Percentiles rank a stretch among this genome's conserved stretches.
phyloP scores from a whole-genome alignment of 2,113 vertebrate genomes.

The Coptodon bakossiorum region DNA sequence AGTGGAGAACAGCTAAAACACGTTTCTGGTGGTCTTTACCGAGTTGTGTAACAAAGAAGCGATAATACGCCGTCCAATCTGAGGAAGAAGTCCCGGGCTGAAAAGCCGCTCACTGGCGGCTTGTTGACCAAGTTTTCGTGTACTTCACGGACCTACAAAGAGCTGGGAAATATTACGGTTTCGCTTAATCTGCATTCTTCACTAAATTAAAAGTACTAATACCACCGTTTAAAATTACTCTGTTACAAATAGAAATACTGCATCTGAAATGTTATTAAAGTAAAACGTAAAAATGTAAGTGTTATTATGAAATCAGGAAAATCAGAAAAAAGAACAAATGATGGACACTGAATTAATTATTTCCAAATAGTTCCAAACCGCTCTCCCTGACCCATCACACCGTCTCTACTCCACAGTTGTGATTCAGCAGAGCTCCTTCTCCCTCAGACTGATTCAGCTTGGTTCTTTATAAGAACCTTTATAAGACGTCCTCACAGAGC shows the following conservation, averaged over 20 bases:
- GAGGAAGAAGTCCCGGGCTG: background rate
- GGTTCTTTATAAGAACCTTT: background rate
- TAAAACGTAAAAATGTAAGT: background rate
- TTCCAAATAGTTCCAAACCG: background rate
- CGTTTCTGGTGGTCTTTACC: background rate
- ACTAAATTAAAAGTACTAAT: background rate
- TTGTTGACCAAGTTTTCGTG: slow-evolving; percentile 74
- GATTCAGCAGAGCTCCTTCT: background rate
- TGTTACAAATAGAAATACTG: background rate
- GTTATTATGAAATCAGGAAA: background rate
- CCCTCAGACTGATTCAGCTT: background rate
- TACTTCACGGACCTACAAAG: slow-evolving; percentile 47
- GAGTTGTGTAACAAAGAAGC: background rate
- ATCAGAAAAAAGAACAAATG: background rate
- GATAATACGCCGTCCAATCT: background rate
- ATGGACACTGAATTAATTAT: background rate
- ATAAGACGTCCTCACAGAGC: slow-evolving; percentile 86
- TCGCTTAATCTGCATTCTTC: background rate
- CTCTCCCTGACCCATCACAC: background rate
- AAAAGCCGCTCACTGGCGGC: slow-evolving; percentile 28
- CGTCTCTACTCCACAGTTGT: background rate
- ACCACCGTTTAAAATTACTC: background rate
- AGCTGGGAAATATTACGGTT: slow-evolving; percentile 18
- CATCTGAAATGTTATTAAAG: background rate
- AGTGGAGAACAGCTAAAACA: accelerated